Base-by-base conservation (phyloP, 2,113 vertebrate genomes). In the Ceratotherium simum region DNA sequence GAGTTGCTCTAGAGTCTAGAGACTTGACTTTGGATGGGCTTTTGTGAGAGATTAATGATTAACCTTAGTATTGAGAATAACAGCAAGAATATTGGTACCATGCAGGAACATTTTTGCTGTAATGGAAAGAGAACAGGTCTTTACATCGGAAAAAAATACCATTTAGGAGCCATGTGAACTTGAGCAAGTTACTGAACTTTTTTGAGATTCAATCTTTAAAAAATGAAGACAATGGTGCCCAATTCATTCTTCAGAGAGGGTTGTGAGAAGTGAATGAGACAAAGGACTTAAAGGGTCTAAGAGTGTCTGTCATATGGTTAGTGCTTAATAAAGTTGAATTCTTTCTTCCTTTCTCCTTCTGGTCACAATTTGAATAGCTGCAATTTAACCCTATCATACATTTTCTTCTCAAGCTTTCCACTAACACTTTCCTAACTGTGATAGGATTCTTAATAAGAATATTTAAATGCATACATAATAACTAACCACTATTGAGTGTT, bases 171-270 rank as follows among this genome's bases (percentile, higher is more conserved):
- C 58, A 29, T 39, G 42, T 90, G 91, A 91, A 89, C 75, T 95
- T 91, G 85, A 91, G 51, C 78, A 95, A 97, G 58, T 82, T 42
- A 31, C 65, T 86, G 64, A 79, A 90, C 17, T 75, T 96, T 64
- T 84, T 69, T 85, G 36, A 95, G 96, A 88, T 33, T 70, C 31
- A 36, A 90, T 60, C 67, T 91, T 56, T 93, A 96, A 96, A 90
- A 82, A 86, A 83, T 58, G 64, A 91, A 96, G 90, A 62, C 67
- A 33, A 29, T 11, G 27, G 58, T 64, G 62, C 42, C 13, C 16
- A 46, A 48, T 78, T 93, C 67, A 58, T 31, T 75, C 86, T 78
- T 89, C 21, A 29, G 73, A 89, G 60, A 48, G 17, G 29, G 21
- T 56, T 46, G 36, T 75, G 33, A 64, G 56, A 69, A 80, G 46